Base-by-base conservation (phyloP, 2,113 vertebrate genomes). In the Brienomyrus longianalis region DNA sequence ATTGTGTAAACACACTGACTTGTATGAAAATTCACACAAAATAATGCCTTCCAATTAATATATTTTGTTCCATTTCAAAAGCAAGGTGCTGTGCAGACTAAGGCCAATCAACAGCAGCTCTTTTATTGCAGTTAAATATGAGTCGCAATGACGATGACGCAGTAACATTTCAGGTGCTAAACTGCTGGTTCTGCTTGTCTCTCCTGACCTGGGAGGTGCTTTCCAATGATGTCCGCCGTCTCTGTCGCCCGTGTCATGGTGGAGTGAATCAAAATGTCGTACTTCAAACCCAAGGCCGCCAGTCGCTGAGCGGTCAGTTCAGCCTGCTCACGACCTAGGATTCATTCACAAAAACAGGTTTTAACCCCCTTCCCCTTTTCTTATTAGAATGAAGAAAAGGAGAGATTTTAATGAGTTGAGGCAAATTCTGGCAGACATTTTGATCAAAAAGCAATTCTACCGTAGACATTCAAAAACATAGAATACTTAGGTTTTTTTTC, bases 181-280 rank as follows among this genome's bases (percentile, higher is more conserved):
- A n/a, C 50, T 13, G 50, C 9, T 2, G 47, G 11, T n/a, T 50
- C 23, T 13, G 19, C 21, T 47, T 1, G 23, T 13, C 47, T 62
- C 89, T 21, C 52, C 94, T 93, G 91, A 98, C 98, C 98, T 94
- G 98, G 96, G 47, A 99, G 95, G 94, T 98, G 93, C 92, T 97
- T 98, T 94, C 97, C 97, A 93, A 98, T 97, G 89, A 99, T 98
- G 85, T 97, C 92, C 0, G 97, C 97, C 0, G 98, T 99, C 94
- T 99, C 98, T 2, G 96, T 96, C 0, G 98, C 98, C 86, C 98
- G 96, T 11, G 97, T 94, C 98, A 99, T 99, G 74, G 97, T 97
- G 87, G 98, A 99, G 93, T 99, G 96, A 86, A 99, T 91, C 3
- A 99, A 95, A 89, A 97, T 94, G 80, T 97, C 97, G 83, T 98